Percentiles rank a stretch among this genome's conserved stretches.
These are phyloP conservation scores for Ancistrus triradiatus DNA, from an alignment of 2,113 vertebrate genomes.

Conservation along the genomic window DNA sequence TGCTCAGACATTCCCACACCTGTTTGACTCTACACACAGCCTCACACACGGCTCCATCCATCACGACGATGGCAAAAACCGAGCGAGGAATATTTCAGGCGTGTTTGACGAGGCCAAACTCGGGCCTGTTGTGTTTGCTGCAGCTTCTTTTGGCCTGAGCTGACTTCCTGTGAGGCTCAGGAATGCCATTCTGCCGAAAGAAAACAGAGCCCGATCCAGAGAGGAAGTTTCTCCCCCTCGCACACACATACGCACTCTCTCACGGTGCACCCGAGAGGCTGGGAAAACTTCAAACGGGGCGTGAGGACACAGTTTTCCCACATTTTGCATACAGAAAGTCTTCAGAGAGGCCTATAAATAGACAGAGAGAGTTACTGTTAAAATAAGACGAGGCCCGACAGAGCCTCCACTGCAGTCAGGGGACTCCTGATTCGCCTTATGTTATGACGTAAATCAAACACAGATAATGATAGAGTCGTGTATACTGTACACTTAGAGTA, in stretches of 20 bases:
- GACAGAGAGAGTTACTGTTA: too few species aligned
- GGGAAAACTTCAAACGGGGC: conserved; percentile 97
- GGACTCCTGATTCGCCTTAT: too few species aligned
- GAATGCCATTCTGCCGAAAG: conserved; percentile 99
- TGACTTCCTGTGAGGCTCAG: conserved; percentile 98
- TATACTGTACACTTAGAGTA: too few species aligned
- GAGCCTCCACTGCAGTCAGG: too few species aligned
- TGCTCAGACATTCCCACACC: too few species aligned
- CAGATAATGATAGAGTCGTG: too few species aligned
- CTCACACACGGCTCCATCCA: too few species aligned
- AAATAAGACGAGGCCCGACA: too few species aligned
- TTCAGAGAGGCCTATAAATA: conserved; percentile 98
- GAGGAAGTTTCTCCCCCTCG: conserved; percentile 79
- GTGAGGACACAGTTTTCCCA: conserved; percentile 98
- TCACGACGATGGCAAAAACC: conserved; percentile 63
- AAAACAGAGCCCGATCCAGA: conserved; percentile 98
- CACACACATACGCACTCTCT: conserved; percentile 44
- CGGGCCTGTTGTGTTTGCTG: conserved; percentile 85
- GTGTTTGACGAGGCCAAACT: conserved; percentile 86
- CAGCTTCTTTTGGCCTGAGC: conserved; percentile 89
- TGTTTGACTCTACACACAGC: too few species aligned
- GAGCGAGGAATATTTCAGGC: conserved; percentile 89
- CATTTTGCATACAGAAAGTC: conserved; percentile 96
- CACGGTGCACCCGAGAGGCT: conserved; percentile 78
- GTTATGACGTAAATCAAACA: too few species aligned